Evolutionary conservation across 2,113 vertebrate species (phyloP), one percentile per base, ranked within the genome.

Genomic region (Ameiurus melas): DNA sequence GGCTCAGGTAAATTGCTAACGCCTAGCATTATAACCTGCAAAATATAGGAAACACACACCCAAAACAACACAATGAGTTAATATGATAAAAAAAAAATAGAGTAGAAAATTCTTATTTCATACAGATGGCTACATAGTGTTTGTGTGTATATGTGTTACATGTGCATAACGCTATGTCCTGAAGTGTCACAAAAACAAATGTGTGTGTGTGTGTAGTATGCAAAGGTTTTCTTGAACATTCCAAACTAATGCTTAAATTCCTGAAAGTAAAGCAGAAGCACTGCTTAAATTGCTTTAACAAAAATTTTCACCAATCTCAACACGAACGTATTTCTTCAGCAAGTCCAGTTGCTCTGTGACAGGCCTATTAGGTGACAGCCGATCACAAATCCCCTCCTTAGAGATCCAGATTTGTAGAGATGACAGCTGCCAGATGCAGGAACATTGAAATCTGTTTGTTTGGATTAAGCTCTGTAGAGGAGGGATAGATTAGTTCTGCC

Each of bases 401-500:
- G 92, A 70, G 88, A 95, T 96, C 93, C 93, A 95, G 94, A 93
- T 95, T 94, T 93, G 92, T 92, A 89, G 95, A 94, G 92, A 94
- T 96, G 97, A 98, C 96, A 95, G 95, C 93, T 98, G 98, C 97
- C 97, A 98, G 97, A 97, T 97, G 96, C 96, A 95, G 93, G 94
- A 96, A 94, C 94, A 77, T 86, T 95, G 92, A 93, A 95, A 96
- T 97, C 94, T 93, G 90, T 97, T 95, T 98, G 97, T 98, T 99
- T 98, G 96, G 96, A 96, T 97, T 97, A 95, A 94, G 91, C 93
- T 91, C 94, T 95, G 95, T 96, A 97, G 96, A 96, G 97, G 97
- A 99, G 97, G 96, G 95, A 90, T 96, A 96, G 97, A 97, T 98
- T 96, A 97, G 95, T 95, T 94, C 96, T 97, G 97, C 96, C 96